Conservation (phyloP, 2,888 invertebrate species). For the Acronicta leporina region DNA sequence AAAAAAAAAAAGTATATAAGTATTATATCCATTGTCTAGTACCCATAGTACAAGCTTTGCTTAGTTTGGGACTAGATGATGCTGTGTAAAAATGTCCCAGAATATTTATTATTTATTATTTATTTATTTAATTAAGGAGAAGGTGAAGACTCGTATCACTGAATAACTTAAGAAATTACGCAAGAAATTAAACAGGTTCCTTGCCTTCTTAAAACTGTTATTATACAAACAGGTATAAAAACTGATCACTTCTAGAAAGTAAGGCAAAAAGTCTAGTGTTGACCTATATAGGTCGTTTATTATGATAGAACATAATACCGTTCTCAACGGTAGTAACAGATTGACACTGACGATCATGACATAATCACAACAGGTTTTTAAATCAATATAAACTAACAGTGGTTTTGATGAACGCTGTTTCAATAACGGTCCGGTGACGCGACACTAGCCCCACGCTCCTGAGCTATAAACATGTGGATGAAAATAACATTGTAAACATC, state of each 20-base stretch:
- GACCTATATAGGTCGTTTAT: conserved; percentile 14
- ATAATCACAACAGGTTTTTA: conserved; percentile 48
- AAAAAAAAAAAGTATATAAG: no score
- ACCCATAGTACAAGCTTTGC: no score
- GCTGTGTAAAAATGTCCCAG: no score
- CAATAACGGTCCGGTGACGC: conserved; percentile 48
- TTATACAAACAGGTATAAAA: background rate
- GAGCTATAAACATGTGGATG: conserved; percentile 59
- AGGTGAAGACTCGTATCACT: conserved; percentile 12
- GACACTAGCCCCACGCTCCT: conserved; percentile 30
- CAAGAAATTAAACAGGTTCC: conserved; percentile 11
- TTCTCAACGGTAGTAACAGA: conserved; percentile 28
- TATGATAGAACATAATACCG: conserved; percentile 24
- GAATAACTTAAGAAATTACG: conserved; percentile 20
- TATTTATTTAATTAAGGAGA: conserved; percentile 9
- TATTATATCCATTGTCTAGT: no score
- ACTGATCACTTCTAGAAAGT: background rate
- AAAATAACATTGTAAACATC: conserved; percentile 80
- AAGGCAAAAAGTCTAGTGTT: background rate
- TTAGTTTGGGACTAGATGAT: no score
- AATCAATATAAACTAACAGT: conserved; percentile 42
- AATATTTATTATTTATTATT: no score
- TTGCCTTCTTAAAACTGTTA: background rate
- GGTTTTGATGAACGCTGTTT: conserved; percentile 53
- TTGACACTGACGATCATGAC: conserved; percentile 32